Conservation (phyloP, 2,888 invertebrate species). For the Magallana nippona region DNA sequence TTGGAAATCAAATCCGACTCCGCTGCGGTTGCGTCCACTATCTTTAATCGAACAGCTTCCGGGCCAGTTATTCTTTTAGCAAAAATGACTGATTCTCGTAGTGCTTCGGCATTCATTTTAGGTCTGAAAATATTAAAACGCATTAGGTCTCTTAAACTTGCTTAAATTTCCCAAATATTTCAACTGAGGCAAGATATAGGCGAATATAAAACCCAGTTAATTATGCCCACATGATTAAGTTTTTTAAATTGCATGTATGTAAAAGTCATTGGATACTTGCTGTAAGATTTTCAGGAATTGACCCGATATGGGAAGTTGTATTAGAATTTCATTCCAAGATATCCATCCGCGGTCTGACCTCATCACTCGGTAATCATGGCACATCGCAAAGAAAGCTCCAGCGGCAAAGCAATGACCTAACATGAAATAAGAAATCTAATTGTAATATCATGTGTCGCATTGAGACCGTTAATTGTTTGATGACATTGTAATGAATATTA, state of each 20-base stretch:
- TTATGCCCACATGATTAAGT: no score
- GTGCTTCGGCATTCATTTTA: slow-evolving; percentile 49
- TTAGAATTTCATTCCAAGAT: slow-evolving; percentile 64
- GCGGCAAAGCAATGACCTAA: slow-evolving; percentile 72
- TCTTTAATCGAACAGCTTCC: slow-evolving; percentile 49
- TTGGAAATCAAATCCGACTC: slow-evolving; percentile 44
- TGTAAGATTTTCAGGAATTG: slow-evolving; percentile 35
- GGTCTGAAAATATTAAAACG: slow-evolving; percentile 44
- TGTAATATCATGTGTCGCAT: not conserved
- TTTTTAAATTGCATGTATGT: no score
- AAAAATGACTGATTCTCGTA: slow-evolving; percentile 54
- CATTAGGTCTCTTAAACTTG: not conserved
- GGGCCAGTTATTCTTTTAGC: slow-evolving; percentile 58
- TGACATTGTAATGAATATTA: no score
- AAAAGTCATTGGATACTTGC: slow-evolving; percentile 17
- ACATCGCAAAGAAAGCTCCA: slow-evolving; percentile 65
- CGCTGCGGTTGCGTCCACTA: slow-evolving; percentile 51
- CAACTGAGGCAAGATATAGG: no score
- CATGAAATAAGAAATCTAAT: no score
- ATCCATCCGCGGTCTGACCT: slow-evolving; percentile 65
- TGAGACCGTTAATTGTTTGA: not conserved
- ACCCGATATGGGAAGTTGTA: slow-evolving; percentile 49
- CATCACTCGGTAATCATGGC: slow-evolving; percentile 70
- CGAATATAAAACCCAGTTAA: no score
- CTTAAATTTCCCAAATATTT: no score